phyloP scores from a whole-genome alignment of 2,113 vertebrate genomes.

The Vulpes vulpes region DNA sequence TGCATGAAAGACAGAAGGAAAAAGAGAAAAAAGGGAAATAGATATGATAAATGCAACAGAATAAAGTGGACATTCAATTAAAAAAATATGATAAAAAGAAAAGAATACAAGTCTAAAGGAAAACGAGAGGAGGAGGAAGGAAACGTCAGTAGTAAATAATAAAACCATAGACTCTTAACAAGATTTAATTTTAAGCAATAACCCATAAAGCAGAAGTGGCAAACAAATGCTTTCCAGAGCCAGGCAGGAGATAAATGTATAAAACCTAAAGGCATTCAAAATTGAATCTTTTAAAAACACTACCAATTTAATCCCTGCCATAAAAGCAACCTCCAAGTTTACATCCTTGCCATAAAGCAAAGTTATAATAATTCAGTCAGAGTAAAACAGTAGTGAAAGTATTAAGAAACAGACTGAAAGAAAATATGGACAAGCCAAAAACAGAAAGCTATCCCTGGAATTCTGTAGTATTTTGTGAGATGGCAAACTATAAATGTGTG shows the following conservation, averaged over 20 bases:
- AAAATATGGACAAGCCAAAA: background rate
- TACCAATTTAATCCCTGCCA: background rate
- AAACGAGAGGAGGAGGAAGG: background rate
- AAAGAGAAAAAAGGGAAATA: background rate
- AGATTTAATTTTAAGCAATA: background rate
- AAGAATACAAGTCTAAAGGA: background rate
- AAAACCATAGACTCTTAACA: background rate
- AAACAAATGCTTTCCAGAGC: constrained; percentile 14
- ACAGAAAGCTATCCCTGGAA: background rate
- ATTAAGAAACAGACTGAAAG: background rate
- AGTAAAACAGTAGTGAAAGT: background rate
- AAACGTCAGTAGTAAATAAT: background rate
- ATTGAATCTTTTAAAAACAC: background rate
- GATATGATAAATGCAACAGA: constrained; percentile 24
- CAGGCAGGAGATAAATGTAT: background rate
- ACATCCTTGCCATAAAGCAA: background rate
- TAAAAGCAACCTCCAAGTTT: background rate
- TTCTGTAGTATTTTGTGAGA: background rate
- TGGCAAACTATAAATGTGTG: background rate
- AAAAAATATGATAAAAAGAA: background rate
- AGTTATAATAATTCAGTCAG: background rate
- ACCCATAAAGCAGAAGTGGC: background rate
- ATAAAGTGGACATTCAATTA: background rate
- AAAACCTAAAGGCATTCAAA: constrained; percentile 20
- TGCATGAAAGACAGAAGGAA: background rate